These are phyloP conservation scores for Ichneumoninae sp. DNA, from an alignment of 2,888 invertebrate genomes.

Conservation along the genomic window DNA sequence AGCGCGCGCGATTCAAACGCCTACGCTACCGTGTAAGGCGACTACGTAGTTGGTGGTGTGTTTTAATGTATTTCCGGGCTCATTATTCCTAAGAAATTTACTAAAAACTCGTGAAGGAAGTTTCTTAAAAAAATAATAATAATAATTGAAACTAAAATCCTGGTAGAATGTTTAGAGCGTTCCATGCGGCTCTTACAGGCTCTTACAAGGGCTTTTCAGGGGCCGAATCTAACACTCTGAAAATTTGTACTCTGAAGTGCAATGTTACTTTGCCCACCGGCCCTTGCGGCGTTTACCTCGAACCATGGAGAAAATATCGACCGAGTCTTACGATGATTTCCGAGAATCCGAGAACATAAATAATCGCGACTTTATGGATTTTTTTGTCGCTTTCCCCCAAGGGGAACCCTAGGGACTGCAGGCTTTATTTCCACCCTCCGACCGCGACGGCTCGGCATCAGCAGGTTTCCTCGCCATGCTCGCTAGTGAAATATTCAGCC, in stretches of 20 bases:
- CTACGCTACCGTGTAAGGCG: not conserved
- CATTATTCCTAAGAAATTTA: no score
- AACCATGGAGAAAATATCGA: not conserved
- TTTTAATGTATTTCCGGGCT: not conserved
- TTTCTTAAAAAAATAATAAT: no score
- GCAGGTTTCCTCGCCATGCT: constrained; percentile 30
- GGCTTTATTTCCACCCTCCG: constrained; percentile 37
- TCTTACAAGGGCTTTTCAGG: no score
- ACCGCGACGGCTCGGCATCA: not conserved
- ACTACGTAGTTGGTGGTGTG: not conserved
- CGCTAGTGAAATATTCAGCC: constrained; percentile 48
- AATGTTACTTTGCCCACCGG: no score
- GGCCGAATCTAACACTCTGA: no score
- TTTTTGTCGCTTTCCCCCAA: not conserved
- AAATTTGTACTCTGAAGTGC: no score
- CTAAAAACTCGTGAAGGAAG: no score
- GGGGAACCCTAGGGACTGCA: not conserved
- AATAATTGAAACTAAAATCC: no score
- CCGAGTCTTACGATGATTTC: not conserved
- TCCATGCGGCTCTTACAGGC: no score
- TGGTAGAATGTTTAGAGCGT: no score
- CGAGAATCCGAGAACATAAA: not conserved
- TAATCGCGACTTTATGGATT: not conserved
- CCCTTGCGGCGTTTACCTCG: no score
- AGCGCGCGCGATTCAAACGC: constrained; percentile 3